phyloP scores from a whole-genome alignment of 2,797 vertebrate genomes.

The Chanos chanos region DNA sequence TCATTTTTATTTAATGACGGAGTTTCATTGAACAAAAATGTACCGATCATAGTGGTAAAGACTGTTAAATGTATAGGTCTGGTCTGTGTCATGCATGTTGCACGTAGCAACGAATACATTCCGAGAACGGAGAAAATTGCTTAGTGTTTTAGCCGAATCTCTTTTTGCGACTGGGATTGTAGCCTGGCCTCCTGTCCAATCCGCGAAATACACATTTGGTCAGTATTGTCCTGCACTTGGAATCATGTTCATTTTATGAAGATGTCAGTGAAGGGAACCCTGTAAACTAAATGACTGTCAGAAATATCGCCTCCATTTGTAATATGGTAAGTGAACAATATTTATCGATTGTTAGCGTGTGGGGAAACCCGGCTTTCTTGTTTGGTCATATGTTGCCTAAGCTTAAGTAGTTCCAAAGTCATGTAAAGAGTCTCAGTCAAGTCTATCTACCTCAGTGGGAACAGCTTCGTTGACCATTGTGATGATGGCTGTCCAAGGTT shows the following conservation, averaged over 20 bases:
- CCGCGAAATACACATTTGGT: conserved; percentile 55
- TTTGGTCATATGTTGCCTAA: no score
- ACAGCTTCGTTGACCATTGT: no score
- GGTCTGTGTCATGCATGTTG: conserved; percentile 37
- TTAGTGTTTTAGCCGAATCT: conserved; percentile 44
- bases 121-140: conserved; percentile 35
- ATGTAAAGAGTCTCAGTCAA: no score
- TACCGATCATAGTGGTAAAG: conserved; percentile 37
- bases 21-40: conserved; percentile 44
- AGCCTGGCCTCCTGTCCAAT: conserved; percentile 66
- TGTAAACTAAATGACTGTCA: conserved; percentile 99
- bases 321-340: conserved; percentile 90
- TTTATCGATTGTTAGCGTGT: conserved; percentile 15
- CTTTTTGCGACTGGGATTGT: conserved; percentile 57
- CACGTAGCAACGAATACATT: conserved; percentile 20
- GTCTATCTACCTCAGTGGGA: no score
- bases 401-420: no score
- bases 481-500: no score
- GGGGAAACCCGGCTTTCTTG: conserved; percentile 38
- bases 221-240: conserved; percentile 51
- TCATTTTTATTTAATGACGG: conserved; percentile 10
- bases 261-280: conserved; percentile 88
- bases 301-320: conserved; percentile 99
- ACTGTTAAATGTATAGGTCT: neutral
- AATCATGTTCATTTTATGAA: conserved; percentile 85